Evolutionary conservation across 1,140 invertebrate species (phyloP).

Genomic region (Xylocopa sonorina): DNA sequence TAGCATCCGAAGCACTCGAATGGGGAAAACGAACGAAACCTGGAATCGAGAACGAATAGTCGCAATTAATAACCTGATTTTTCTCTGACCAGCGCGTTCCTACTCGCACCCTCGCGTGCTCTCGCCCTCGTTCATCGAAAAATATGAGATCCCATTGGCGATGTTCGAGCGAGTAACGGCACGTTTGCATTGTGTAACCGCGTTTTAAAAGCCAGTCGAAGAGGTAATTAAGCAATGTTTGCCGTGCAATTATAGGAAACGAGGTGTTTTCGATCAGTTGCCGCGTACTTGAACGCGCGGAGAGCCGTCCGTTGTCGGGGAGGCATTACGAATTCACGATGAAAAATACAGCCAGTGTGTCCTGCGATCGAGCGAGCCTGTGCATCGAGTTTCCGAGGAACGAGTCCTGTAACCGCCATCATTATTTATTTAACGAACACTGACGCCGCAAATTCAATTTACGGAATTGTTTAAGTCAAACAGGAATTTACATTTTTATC

Average conservation of each 20-base stretch:
- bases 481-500: not conserved
- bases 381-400: not conserved
- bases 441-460: not conserved
- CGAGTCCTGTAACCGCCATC: no score
- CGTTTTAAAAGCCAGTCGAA: slow-evolving; percentile 33
- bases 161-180: not conserved
- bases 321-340: slow-evolving; percentile 15
- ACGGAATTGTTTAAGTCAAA: no score
- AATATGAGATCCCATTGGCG: slow-evolving; percentile 1
- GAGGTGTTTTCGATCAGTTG: slow-evolving; percentile 38
- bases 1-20: not conserved
- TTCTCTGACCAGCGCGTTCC: not conserved
- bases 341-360: not conserved
- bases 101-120: not conserved
- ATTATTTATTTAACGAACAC: not conserved
- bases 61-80: not conserved
- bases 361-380: not conserved
- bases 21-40: not conserved
- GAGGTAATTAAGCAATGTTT: slow-evolving; percentile 45
- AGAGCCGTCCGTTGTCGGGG: not conserved
- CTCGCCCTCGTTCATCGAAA: not conserved
- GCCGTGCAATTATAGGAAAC: slow-evolving; percentile 34
- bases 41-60: not conserved
- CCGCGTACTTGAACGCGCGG: not conserved
- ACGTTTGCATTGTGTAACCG: slow-evolving; percentile 32